A percentile compares a stretch with the other conserved stretches of the same genome.
phyloP scores from a whole-genome alignment of 2,113 vertebrate genomes.

The Panurus biarmicus region DNA sequence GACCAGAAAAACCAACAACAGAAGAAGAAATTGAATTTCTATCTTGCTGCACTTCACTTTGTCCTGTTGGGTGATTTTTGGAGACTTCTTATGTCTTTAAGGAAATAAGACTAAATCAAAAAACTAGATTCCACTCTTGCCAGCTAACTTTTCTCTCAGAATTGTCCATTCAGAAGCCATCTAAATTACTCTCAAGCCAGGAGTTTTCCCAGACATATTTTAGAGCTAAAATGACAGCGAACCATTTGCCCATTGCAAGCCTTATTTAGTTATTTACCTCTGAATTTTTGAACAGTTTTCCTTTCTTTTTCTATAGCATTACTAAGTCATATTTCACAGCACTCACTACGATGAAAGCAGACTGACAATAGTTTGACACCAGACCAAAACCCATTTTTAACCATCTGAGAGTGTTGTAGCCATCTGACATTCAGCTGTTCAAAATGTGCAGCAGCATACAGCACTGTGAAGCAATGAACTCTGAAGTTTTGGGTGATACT shows the following conservation, averaged over 20 bases:
- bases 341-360: neutral
- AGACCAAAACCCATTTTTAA: neutral
- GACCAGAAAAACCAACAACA: neutral
- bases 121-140: neutral
- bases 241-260: neutral
- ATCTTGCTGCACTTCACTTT: neutral
- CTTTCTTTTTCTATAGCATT: slow-evolving; percentile 5
- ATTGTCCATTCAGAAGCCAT: neutral
- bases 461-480: neutral
- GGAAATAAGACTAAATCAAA: neutral
- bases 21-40: neutral
- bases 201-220: slow-evolving; percentile 15
- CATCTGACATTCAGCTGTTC: neutral
- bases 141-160: neutral
- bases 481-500: neutral
- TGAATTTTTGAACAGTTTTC: neutral
- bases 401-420: neutral
- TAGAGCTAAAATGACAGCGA: neutral
- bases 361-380: neutral
- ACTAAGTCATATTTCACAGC: neutral
- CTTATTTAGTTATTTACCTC: slow-evolving; percentile 32
- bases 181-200: neutral
- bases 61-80: neutral
- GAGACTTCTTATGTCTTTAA: neutral
- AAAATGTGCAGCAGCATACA: neutral